Base-by-base conservation (phyloP, 2,888 invertebrate genomes). In the Hirudinaria manillensis region DNA sequence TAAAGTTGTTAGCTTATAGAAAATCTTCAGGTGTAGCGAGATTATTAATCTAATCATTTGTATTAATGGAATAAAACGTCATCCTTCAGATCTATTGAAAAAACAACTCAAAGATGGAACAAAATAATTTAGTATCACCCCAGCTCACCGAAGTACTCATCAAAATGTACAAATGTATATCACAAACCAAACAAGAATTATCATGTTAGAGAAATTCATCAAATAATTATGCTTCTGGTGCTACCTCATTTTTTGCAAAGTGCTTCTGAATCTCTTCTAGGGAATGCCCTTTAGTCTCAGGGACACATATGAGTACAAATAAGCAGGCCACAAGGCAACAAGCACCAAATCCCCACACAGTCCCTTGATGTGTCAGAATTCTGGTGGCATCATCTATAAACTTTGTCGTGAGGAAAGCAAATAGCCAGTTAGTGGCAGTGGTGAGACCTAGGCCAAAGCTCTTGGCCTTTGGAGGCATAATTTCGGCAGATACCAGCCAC, bases 261-360 rank as follows among this genome's bases (percentile, higher is more conserved):
- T 70, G 36, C 27, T 53, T 67, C 51, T 84, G 83, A 83, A 96
- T 96, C 82, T 95, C 94, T 84, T 95, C 94, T 79, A 96, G 88
- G 79, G 92, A 92, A 84, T 91, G 92, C n/a, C 96, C 95, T 82
- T 91, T 91, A 1, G 96, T 97, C 87, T 97, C 96, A 19, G 95
- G 95, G 72, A 96, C 92, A 83, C 89, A 92, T 80, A 91, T 87
- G 82, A 91, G 89, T 6, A 93, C 92, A 86, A 94, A 94, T 80
- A 92, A 86, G 76, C 93, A 85, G 67, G 92, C 91, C 21, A 90
- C 74, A 4, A 90, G 79, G 83, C 92, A 91, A 80, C 93, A 89
- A 10, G 87, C 82, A 27, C 91, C 90, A 84, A 93, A 96, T 77
- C 92, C 81, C 91, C 93, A 93, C 83, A 94, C 91, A 0, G 91